A percentile compares a stretch with the other conserved stretches of the same genome.
phyloP scores from a whole-genome alignment of 2,113 vertebrate species.

The Actenoides hombroni region DNA sequence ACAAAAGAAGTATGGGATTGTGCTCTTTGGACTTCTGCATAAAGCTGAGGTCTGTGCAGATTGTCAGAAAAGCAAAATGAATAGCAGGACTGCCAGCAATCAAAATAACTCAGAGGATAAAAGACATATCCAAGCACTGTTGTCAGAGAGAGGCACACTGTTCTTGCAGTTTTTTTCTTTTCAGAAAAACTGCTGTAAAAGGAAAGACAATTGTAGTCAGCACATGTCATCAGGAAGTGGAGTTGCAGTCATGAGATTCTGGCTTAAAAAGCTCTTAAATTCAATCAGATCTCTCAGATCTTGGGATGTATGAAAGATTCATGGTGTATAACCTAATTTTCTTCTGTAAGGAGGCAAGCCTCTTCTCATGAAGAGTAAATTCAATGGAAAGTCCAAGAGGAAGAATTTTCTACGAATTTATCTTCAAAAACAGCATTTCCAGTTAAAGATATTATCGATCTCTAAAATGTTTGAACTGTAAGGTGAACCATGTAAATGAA shows the following conservation, averaged over 20 bases:
- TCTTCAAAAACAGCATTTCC: background rate
- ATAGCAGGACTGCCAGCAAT: background rate
- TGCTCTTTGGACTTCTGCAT: background rate
- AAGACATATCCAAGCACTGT: background rate
- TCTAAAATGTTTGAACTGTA: background rate
- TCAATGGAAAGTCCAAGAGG: background rate
- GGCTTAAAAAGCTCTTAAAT: background rate
- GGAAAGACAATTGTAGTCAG: background rate
- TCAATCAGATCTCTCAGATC: background rate
- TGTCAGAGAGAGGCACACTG: background rate
- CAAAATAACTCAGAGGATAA: conserved; percentile 4
- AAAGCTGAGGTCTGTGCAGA: background rate
- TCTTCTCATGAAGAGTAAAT: background rate
- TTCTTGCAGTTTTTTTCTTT: background rate
- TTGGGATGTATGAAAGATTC: background rate
- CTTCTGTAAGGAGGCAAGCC: background rate
- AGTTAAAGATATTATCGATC: background rate
- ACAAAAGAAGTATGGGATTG: background rate
- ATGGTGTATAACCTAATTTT: background rate
- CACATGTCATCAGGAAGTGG: background rate
- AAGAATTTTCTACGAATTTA: background rate
- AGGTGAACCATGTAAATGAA: background rate
- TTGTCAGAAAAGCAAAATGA: background rate
- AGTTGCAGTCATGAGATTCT: background rate
- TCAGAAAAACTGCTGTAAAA: background rate